Conservation (phyloP, 37 sponge, comb jelly and placozoan genomes). For the Cladorhizidae sp. region DNA sequence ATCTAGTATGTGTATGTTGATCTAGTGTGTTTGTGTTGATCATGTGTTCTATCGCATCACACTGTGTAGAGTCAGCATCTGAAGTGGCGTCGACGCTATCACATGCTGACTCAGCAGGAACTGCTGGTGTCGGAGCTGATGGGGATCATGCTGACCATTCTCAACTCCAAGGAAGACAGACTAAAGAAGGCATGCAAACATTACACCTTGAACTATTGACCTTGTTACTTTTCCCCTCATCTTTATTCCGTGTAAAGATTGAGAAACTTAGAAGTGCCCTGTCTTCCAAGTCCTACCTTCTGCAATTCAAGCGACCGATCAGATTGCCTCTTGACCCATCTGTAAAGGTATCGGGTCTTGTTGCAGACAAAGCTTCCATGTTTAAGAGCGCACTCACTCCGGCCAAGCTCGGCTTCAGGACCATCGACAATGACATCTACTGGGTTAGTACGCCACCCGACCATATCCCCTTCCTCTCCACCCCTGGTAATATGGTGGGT, state of each 20-base stretch:
- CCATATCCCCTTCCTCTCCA: background rate
- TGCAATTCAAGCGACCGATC: constrained; percentile 35
- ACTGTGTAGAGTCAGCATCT: constrained; percentile 38
- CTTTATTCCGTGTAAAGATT: constrained; percentile 30
- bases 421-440: constrained; percentile 63
- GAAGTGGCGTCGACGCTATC: constrained; percentile 65
- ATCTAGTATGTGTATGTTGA: background rate
- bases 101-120: constrained; percentile 75
- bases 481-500: background rate
- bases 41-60: background rate
- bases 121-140: constrained; percentile 42
- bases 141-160: constrained; percentile 40
- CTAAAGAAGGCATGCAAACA: constrained; percentile 51
- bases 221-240: background rate
- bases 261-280: constrained; percentile 42
- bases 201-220: background rate
- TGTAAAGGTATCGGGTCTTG: constrained; percentile 50
- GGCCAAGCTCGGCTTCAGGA: constrained; percentile 76
- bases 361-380: constrained; percentile 68
- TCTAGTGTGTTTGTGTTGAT: background rate
- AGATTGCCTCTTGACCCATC: constrained; percentile 66
- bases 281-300: background rate
- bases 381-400: constrained; percentile 96
- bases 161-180: constrained; percentile 62
- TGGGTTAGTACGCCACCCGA: constrained; percentile 38